These are phyloP conservation scores for Diploscapter pachys DNA, from an alignment of 1,140 invertebrate species.

Conservation along the genomic window DNA sequence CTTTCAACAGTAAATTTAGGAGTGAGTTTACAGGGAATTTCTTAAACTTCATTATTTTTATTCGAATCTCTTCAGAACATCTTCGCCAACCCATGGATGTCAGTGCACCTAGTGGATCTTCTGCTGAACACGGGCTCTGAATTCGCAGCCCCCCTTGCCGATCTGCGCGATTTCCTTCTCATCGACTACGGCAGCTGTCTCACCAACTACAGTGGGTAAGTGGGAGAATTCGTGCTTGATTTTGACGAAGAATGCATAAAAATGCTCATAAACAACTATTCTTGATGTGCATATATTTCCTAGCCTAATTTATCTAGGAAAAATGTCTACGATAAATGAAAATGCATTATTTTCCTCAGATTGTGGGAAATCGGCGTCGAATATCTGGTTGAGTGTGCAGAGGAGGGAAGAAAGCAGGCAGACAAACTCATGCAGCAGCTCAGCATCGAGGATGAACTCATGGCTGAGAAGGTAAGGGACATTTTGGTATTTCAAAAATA, in stretches of 20 bases:
- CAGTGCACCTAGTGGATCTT: conserved; percentile 13
- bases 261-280: too few relatives aligned
- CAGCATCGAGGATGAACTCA: conserved; percentile 7
- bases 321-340: neutral
- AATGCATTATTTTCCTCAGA: neutral
- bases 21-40: too few relatives aligned
- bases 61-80: conserved; percentile 3
- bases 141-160: neutral
- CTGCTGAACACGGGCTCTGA: neutral
- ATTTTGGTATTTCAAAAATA: neutral
- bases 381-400: conserved; percentile 5
- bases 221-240: neutral
- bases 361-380: conserved; percentile 13
- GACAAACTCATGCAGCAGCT: conserved; percentile 2
- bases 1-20: too few relatives aligned
- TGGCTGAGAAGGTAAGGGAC: conserved; percentile 1
- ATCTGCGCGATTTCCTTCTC: neutral
- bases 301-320: neutral
- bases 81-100: conserved; percentile 14
- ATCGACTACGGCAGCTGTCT: conserved; percentile 1
- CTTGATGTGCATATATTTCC: too few relatives aligned
- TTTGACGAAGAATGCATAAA: too few relatives aligned
- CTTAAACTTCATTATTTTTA: neutral
- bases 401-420: neutral
- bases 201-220: conserved; percentile 1